These are phyloP conservation scores for Microhierax caerulescens DNA, from an alignment of 2,797 vertebrate genomes.

Conservation along the genomic window DNA sequence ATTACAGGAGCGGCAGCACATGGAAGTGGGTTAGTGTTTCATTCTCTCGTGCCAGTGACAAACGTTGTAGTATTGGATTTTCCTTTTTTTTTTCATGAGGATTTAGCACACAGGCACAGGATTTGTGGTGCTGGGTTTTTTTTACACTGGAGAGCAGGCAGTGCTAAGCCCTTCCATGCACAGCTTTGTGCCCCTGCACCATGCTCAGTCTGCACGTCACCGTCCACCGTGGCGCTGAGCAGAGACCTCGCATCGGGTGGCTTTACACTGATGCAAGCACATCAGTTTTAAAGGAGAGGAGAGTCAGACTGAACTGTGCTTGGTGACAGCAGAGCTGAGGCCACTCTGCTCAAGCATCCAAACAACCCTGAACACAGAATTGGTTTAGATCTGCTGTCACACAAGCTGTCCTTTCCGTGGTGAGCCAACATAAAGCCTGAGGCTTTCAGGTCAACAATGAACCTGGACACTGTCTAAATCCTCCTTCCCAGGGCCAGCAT, in stretches of 20 bases:
- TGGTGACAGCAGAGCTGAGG: background rate
- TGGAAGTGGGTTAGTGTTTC: conserved; percentile 3
- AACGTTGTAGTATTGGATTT: background rate
- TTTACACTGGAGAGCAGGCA: background rate
- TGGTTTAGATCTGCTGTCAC: background rate
- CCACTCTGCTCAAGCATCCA: background rate
- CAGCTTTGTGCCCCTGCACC: background rate
- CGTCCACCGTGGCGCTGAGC: background rate
- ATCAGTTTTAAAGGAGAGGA: background rate
- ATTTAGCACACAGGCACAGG: background rate
- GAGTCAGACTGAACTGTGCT: background rate
- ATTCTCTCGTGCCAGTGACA: background rate
- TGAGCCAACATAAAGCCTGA: background rate
- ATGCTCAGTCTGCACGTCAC: background rate
- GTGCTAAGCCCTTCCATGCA: background rate
- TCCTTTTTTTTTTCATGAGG: background rate
- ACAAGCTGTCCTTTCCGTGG: background rate
- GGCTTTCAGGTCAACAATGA: background rate
- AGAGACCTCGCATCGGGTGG: background rate
- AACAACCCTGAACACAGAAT: background rate
- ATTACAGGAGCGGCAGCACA: background rate
- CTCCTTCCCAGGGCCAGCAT: background rate
- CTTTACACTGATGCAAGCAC: background rate
- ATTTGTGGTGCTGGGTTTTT: background rate
- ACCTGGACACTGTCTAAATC: background rate